Evolutionary conservation across 2,113 vertebrate species (phyloP).

Genomic region (Cynocephalus volans): DNA sequence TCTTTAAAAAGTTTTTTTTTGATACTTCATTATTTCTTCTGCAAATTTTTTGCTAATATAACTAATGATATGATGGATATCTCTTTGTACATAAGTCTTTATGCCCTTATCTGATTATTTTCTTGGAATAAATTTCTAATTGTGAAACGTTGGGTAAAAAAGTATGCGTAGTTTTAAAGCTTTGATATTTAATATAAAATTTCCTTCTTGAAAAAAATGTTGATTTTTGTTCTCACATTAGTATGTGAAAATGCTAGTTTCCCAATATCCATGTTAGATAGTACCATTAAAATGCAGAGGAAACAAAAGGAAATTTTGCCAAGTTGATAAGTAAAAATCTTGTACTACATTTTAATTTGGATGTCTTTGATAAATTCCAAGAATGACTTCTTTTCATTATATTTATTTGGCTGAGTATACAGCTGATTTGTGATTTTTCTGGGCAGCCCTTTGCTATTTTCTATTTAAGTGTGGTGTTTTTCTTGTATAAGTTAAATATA

Average conservation of each 20-base stretch:
- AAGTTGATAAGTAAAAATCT: background rate
- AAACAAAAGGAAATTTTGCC: background rate
- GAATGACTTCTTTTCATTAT: background rate
- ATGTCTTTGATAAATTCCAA: slow-evolving; percentile 11
- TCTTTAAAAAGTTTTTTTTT: background rate
- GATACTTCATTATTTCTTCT: slow-evolving; percentile 32
- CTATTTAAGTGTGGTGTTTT: background rate
- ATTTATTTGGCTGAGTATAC: background rate
- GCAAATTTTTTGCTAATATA: background rate
- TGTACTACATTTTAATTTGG: slow-evolving; percentile 15
- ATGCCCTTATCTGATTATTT: slow-evolving; percentile 12
- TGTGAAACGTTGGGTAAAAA: slow-evolving; percentile 1
- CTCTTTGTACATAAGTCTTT: slow-evolving; percentile 28
- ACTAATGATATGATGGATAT: background rate
- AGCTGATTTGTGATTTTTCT: background rate
- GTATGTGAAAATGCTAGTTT: background rate
- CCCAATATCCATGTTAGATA: background rate
- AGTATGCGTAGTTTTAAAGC: slow-evolving; percentile 20
- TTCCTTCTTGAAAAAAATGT: background rate
- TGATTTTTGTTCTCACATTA: background rate
- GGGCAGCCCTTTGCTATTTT: background rate
- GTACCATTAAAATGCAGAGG: slow-evolving; percentile 44
- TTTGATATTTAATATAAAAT: background rate
- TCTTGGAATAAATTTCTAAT: slow-evolving; percentile 30
- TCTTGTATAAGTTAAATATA: background rate